Evolutionary conservation across 2,113 vertebrate species (phyloP).

Genomic region (Sylvilagus bachmani): DNA sequence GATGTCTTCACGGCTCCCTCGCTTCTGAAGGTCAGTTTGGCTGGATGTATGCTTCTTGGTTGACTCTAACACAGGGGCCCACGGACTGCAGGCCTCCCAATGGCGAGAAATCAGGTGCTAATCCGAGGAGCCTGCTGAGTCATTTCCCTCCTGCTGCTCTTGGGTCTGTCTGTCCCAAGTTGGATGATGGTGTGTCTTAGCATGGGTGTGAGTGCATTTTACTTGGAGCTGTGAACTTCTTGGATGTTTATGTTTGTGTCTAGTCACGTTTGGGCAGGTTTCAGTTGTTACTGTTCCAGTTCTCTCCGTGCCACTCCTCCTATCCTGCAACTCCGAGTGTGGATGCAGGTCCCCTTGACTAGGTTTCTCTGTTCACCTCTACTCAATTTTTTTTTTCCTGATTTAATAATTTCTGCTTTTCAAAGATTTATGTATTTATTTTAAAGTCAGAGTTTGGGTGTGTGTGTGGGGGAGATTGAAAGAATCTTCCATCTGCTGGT

Average conservation of each 20-base stretch:
- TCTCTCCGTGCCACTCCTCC: background rate
- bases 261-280: background rate
- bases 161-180: background rate
- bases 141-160: background rate
- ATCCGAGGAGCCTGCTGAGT: background rate
- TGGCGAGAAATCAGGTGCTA: no score
- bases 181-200: background rate
- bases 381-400: background rate
- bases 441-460: no score
- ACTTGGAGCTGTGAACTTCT: background rate
- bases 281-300: background rate
- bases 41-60: background rate
- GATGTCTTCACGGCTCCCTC: background rate
- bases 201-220: background rate
- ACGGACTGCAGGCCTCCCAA: background rate
- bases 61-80: background rate
- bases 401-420: background rate
- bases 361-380: background rate
- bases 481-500: no score
- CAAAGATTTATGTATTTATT: no score
- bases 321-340: background rate
- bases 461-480: no score
- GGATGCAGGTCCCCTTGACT: background rate
- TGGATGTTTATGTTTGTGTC: background rate
- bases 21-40: background rate